Evolutionary conservation across 2,888 invertebrate species (phyloP).

Genomic region (Flexamia atlantica): DNA sequence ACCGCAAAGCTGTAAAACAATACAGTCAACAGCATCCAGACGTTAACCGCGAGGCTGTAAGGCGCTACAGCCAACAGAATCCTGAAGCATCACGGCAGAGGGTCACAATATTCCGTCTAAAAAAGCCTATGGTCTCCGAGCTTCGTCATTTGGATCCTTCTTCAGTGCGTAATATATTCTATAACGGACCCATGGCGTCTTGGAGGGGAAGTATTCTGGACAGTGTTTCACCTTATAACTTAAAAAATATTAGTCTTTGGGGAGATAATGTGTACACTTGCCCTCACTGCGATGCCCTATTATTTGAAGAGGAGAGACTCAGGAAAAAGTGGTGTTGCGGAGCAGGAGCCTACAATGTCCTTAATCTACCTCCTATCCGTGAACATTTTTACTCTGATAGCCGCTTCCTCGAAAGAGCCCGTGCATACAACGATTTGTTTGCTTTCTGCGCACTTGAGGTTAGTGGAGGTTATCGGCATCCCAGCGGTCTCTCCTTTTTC

Average conservation of each 20-base stretch:
- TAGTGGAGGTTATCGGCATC: constrained; percentile 25
- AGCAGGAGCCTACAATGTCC: too few relatives aligned
- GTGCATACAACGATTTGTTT: constrained; percentile 55
- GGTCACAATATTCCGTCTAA: not conserved
- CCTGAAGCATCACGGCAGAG: not conserved
- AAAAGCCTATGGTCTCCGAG: constrained; percentile 20
- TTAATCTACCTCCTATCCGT: constrained; percentile 8
- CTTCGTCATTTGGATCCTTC: not conserved
- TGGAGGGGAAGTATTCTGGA: not conserved
- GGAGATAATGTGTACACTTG: not conserved
- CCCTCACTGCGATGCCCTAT: constrained; percentile 35
- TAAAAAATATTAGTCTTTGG: not conserved
- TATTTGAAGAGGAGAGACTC: constrained; percentile 51
- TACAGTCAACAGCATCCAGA: constrained; percentile 46
- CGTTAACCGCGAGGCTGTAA: constrained; percentile 47
- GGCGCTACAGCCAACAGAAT: not conserved
- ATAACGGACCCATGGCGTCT: constrained; percentile 38
- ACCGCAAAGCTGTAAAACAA: not conserved
- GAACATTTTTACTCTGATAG: constrained; percentile 30
- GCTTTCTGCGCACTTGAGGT: constrained; percentile 59
- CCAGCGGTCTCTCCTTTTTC: constrained; percentile 30
- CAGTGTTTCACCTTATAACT: not conserved
- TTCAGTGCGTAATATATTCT: not conserved
- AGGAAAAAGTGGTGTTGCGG: constrained; percentile 55
- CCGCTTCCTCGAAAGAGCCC: constrained; percentile 31